Percentiles rank a stretch among this genome's conserved stretches.
Conservation (phyloP, 2,113 vertebrate species). For the Colius striatus region DNA sequence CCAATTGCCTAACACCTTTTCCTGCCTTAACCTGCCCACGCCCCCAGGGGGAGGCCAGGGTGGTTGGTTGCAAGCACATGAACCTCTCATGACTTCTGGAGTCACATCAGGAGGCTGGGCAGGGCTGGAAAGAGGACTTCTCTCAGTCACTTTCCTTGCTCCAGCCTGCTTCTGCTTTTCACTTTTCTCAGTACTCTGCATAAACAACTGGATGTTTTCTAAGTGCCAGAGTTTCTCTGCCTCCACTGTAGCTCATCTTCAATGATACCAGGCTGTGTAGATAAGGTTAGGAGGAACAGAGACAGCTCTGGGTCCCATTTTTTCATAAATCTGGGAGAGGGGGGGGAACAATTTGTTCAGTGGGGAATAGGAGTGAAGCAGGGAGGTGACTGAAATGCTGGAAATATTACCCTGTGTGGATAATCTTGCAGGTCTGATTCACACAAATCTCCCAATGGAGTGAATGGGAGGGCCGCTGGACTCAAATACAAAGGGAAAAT, state of each 20-base stretch:
- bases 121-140: constrained; percentile 9
- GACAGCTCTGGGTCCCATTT: neutral
- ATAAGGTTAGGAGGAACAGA: neutral
- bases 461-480: constrained; percentile 44
- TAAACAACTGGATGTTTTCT: neutral
- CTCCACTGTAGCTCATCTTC: neutral
- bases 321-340: neutral
- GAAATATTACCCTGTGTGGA: constrained; percentile 40
- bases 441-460: constrained; percentile 26
- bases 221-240: neutral
- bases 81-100: neutral
- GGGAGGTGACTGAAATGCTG: constrained; percentile 38
- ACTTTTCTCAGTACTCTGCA: neutral
- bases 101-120: constrained; percentile 4
- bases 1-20: neutral
- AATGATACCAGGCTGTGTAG: accelerated
- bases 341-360: neutral
- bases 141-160: neutral
- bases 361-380: neutral
- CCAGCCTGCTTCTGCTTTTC: neutral
- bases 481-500: neutral
- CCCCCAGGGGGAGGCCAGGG: accelerated
- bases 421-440: constrained; percentile 57
- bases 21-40: neutral
- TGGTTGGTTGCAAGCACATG: neutral